phyloP scores from a whole-genome alignment of 1,140 invertebrate genomes.

The Drosophila chauvacae region DNA sequence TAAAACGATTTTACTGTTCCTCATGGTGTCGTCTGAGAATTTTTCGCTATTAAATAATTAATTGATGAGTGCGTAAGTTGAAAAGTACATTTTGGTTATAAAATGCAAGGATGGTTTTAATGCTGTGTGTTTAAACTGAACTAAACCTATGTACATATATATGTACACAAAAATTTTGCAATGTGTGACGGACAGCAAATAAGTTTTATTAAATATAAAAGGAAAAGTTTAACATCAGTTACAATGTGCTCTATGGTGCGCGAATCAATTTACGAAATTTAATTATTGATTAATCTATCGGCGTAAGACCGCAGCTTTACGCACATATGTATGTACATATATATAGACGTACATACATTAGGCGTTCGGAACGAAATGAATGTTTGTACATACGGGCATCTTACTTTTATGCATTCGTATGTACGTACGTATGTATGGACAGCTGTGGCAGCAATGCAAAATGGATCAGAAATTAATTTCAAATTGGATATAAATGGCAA shows the following conservation, averaged over 20 bases:
- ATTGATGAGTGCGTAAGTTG: constrained; percentile 40
- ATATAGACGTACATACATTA: constrained; percentile 21
- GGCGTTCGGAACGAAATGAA: constrained; percentile 23
- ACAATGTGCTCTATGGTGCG: not conserved
- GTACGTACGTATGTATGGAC: constrained; percentile 21
- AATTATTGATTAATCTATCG: constrained; percentile 48
- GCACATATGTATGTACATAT: constrained; percentile 8
- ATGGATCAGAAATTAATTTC: constrained; percentile 18
- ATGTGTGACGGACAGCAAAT: constrained; percentile 21
- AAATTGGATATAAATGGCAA: not conserved
- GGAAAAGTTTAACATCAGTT: too few relatives aligned
- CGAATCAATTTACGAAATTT: constrained; percentile 11
- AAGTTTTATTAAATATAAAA: constrained; percentile 6
- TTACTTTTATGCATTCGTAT: constrained; percentile 9
- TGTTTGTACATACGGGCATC: constrained; percentile 21
- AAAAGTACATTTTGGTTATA: not conserved
- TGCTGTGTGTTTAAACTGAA: constrained; percentile 11
- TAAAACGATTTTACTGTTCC: constrained; percentile 42
- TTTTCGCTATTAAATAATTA: constrained; percentile 36
- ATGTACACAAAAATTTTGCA: constrained; percentile 29
- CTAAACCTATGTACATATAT: constrained; percentile 29
- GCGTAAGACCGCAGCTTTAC: constrained; percentile 30
- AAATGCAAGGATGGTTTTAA: not conserved
- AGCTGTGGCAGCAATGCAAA: constrained; percentile 30
- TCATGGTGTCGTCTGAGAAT: constrained; percentile 42